A percentile compares a stretch with the other conserved stretches of the same genome.
These are phyloP conservation scores for Clarias batrachus DNA, from an alignment of 2,113 vertebrate species.

Conservation along the genomic window DNA sequence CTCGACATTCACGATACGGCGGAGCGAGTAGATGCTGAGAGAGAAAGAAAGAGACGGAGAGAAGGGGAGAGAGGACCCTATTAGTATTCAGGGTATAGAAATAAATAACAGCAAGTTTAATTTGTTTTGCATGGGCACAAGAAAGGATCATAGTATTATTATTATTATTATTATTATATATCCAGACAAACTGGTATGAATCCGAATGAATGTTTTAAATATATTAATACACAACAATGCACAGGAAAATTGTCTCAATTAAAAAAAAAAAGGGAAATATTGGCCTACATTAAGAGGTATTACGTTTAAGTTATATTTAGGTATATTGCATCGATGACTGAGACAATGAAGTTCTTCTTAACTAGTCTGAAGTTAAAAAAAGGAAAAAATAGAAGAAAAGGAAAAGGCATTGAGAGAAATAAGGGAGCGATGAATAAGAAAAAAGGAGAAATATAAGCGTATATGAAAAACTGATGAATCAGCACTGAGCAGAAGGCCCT, in stretches of 20 bases:
- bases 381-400: neutral
- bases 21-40: conserved; percentile 74
- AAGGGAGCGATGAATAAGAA: neutral
- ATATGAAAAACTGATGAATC: neutral
- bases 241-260: neutral
- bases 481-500: neutral
- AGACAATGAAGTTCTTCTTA: neutral
- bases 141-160: neutral
- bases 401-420: too few relatives aligned
- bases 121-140: neutral
- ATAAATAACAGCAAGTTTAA: neutral
- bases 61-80: neutral
- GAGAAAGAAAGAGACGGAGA: neutral
- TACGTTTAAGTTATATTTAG: neutral
- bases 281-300: neutral
- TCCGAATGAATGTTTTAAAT: neutral
- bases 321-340: neutral
- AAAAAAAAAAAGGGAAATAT: neutral
- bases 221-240: neutral
- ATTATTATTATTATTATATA: neutral
- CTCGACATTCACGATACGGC: conserved; percentile 91
- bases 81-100: neutral
- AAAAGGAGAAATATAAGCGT: neutral
- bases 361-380: neutral
- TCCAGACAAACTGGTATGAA: neutral